Base-by-base conservation (phyloP, 2,113 vertebrate genomes). In the Acanthisitta chloris region DNA sequence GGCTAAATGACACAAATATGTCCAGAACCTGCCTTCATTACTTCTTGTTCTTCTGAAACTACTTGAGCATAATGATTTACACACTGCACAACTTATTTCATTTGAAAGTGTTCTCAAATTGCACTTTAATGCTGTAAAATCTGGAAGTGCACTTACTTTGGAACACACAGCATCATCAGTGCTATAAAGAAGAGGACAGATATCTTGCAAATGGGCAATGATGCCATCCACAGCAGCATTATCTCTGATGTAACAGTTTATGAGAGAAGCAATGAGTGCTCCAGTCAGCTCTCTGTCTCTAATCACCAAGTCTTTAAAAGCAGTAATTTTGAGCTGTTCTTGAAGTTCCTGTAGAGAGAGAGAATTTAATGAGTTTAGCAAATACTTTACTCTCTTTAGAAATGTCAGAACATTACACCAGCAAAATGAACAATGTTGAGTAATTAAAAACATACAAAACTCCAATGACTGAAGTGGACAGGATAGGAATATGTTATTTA, bases 241-340 rank as follows among this genome's bases (percentile, higher is more conserved):
- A 96, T 99, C 99, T 98, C 98, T 98, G 96, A 99, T 99, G 55
- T 99, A 99, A 81, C 99, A 99, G 95, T 99, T 99, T 96, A 99
- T 99, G 69, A 99, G 98, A 28, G 99, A 99, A 2, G 99, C 99
- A 95, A 99, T 98, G 36, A 99, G 98, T 3, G 99, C 99, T 36
- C 99, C 99, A 4, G 98, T 99, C 93, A 99, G 92, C 95, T 99
- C 99, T 89, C 98, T 99, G 62, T 99, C 99, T 70, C 98, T 97
- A 88, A 99, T 99, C 51, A 99, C 99, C 38, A 99, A 89, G 71
- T 99, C 99, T 97, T 99, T 99, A 95, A 99, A 99, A 93, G 98
- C 99, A 4, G 98, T 99, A 64, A 98, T 98, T 95, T 99, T 99
- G 43, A 99, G 97, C 71, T 98, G 99, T 77, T 99, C 99, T 93